A percentile compares a stretch with the other conserved stretches of the same genome.
These are phyloP conservation scores for Anarsia innoxiella DNA, from an alignment of 2,888 invertebrate species.

Conservation along the genomic window DNA sequence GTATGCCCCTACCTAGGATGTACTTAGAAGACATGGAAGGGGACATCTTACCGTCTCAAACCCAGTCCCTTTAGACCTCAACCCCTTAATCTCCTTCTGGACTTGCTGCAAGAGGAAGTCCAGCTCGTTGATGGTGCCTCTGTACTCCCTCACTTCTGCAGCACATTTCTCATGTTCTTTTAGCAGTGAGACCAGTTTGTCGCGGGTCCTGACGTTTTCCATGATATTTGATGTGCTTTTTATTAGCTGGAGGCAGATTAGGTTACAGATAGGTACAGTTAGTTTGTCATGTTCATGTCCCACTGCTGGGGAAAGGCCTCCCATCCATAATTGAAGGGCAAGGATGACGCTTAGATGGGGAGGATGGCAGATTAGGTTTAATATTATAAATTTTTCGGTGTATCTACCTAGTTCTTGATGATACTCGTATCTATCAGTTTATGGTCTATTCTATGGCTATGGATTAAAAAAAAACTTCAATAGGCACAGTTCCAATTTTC, in stretches of 20 bases:
- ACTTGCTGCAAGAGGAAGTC: slow-evolving; percentile 73
- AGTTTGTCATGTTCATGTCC: not conserved
- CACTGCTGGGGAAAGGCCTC: too few relatives aligned
- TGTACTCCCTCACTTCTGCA: slow-evolving; percentile 64
- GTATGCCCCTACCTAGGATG: too few relatives aligned
- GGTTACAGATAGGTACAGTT: not conserved
- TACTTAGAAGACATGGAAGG: too few relatives aligned
- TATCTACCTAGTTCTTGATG: too few relatives aligned
- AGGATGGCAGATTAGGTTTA: too few relatives aligned
- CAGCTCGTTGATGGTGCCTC: slow-evolving; percentile 64
- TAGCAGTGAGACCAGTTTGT: slow-evolving; percentile 69
- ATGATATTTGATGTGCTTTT: slow-evolving; percentile 73
- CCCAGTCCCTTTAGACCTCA: slow-evolving; percentile 51
- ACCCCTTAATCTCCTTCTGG: slow-evolving; percentile 60
- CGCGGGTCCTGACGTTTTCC: slow-evolving; percentile 68
- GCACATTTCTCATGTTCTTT: slow-evolving; percentile 72
- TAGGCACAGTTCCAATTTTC: too few relatives aligned
- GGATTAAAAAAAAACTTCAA: too few relatives aligned
- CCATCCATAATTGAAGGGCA: too few relatives aligned
- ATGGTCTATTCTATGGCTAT: too few relatives aligned
- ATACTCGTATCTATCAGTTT: too few relatives aligned
- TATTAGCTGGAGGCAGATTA: slow-evolving; percentile 40
- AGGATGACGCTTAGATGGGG: too few relatives aligned
- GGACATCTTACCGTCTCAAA: slow-evolving; percentile 50
- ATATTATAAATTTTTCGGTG: too few relatives aligned